Conservation (phyloP, 1,140 invertebrate genomes). For the Stegodyphus mimosarum region DNA sequence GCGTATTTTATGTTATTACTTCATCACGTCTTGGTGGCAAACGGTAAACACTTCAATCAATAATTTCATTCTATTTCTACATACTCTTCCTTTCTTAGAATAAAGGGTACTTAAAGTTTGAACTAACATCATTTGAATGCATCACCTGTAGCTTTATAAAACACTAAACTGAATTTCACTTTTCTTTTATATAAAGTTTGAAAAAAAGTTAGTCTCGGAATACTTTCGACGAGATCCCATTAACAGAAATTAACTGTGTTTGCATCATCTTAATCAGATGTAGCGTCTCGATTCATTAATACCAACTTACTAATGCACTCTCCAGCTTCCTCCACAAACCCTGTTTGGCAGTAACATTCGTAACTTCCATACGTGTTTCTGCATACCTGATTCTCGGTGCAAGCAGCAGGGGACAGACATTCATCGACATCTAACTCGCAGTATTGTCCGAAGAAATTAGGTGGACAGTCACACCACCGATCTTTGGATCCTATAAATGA, state of each 20-base stretch:
- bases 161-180: too few species aligned
- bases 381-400: conserved; percentile 30
- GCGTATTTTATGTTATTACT: too few species aligned
- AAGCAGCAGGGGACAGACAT: conserved; percentile 1
- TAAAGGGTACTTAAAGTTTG: too few species aligned
- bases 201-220: background rate
- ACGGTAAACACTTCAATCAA: too few species aligned
- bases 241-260: background rate
- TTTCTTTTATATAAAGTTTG: too few species aligned
- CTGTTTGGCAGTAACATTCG: conserved; percentile 45
- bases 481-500: background rate
- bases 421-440: conserved; percentile 39
- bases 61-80: too few species aligned
- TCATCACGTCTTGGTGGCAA: too few species aligned
- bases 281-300: background rate
- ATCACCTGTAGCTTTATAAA: too few species aligned
- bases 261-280: background rate
- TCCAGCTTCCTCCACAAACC: conserved; percentile 4
- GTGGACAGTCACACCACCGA: conserved; percentile 28
- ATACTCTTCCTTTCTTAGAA: too few species aligned
- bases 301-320: conserved; percentile 6
- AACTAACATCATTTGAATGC: too few species aligned
- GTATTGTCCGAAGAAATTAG: conserved; percentile 29
- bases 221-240: background rate
- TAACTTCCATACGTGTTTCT: conserved; percentile 53